These are phyloP conservation scores for Scolopax rusticola DNA, from an alignment of 2,797 vertebrate genomes.

Conservation along the genomic window DNA sequence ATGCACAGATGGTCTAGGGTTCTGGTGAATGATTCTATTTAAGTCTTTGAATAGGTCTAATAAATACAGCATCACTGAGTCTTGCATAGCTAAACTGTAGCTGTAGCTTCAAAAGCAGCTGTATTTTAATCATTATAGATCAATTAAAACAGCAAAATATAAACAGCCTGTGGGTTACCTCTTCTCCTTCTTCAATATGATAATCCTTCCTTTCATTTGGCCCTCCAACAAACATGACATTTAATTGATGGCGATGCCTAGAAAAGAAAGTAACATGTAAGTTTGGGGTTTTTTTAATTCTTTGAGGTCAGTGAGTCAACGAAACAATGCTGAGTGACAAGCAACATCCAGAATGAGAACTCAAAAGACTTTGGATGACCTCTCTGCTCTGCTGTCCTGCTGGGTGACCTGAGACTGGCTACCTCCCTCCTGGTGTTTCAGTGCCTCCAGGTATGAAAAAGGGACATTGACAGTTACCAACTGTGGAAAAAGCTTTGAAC, in stretches of 20 bases:
- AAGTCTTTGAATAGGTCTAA: not conserved
- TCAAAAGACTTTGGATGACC: not conserved
- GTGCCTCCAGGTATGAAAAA: not conserved
- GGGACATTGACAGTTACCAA: not conserved
- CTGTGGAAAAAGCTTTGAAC: not conserved
- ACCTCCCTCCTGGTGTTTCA: not conserved
- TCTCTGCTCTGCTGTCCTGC: not conserved
- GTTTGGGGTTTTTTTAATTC: not conserved
- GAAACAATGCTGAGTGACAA: not conserved
- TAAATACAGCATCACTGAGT: not conserved
- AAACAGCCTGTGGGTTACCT: conserved; percentile 80
- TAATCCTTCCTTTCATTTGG: conserved; percentile 96
- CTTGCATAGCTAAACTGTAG: not conserved
- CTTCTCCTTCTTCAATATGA: conserved; percentile 97
- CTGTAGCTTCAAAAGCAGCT: not conserved
- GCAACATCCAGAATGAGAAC: not conserved
- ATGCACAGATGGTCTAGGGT: not conserved
- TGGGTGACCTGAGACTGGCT: not conserved
- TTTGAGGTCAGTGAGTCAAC: not conserved
- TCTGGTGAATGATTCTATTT: not conserved
- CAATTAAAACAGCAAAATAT: not conserved
- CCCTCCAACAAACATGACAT: conserved; percentile 96
- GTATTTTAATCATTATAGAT: not conserved
- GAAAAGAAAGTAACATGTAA: not conserved
- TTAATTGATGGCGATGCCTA: conserved; percentile 90